phyloP scores from a whole-genome alignment of 1,140 invertebrate species.

The Drosophila pectinifera region DNA sequence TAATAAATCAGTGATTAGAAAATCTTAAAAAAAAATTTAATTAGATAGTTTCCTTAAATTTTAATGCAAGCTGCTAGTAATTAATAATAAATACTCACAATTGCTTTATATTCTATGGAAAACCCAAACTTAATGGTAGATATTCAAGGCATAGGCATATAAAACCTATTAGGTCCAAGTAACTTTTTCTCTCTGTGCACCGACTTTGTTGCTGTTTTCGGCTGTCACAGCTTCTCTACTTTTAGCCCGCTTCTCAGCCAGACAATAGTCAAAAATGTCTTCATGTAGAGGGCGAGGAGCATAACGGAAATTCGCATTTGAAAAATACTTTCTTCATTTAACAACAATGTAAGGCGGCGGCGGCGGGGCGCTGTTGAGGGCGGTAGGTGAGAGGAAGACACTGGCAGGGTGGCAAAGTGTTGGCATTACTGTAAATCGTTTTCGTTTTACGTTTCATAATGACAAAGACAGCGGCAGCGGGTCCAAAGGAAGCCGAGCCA shows the following conservation, averaged over 20 bases:
- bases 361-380: neutral
- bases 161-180: neutral
- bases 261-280: slow-evolving; percentile 83
- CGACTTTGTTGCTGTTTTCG: slow-evolving; percentile 75
- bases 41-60: no score
- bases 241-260: slow-evolving; percentile 40
- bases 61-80: no score
- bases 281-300: slow-evolving; percentile 77
- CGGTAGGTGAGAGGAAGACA: slow-evolving; percentile 13
- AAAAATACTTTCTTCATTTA: slow-evolving; percentile 84
- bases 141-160: fast-evolving
- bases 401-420: slow-evolving; percentile 72
- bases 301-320: slow-evolving; percentile 83
- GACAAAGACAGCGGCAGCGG: slow-evolving; percentile 51
- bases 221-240: slow-evolving; percentile 46
- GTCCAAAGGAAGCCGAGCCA: slow-evolving; percentile 25
- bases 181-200: slow-evolving; percentile 1
- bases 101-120: neutral
- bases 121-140: neutral
- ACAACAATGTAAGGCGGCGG: slow-evolving; percentile 71
- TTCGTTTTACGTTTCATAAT: slow-evolving; percentile 84
- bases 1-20: no score
- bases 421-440: slow-evolving; percentile 83
- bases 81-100: neutral
- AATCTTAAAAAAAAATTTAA: no score